A percentile compares a stretch with the other conserved stretches of the same genome.
phyloP scores from a whole-genome alignment of 2,797 vertebrate genomes.

The Jordanella pulchra region DNA sequence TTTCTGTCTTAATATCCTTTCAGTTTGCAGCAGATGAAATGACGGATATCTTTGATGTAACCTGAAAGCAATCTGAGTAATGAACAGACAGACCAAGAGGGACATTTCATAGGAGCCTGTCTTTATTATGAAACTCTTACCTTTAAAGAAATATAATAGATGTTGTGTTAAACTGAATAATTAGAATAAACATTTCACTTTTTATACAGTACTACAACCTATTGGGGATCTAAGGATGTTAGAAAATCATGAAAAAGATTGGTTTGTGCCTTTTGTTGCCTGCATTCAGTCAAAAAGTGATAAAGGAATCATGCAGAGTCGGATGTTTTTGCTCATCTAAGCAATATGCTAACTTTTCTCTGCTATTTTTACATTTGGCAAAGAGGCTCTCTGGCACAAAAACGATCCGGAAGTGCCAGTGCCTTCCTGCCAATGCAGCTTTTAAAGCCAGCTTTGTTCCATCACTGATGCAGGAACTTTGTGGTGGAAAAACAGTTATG shows the following conservation, averaged over 20 bases:
- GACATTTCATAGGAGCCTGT: slow-evolving; percentile 7
- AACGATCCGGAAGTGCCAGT: slow-evolving; percentile 42
- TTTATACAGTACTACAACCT: background rate
- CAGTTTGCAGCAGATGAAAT: slow-evolving; percentile 26
- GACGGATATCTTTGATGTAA: slow-evolving; percentile 51
- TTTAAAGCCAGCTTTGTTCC: slow-evolving; percentile 49
- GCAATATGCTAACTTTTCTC: slow-evolving; percentile 45
- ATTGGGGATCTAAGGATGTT: background rate
- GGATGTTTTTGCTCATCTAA: slow-evolving; percentile 45
- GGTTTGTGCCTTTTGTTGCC: background rate
- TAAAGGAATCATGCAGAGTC: slow-evolving; percentile 37
- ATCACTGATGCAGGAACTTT: slow-evolving; percentile 61
- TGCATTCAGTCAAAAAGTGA: background rate
- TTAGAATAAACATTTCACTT: background rate
- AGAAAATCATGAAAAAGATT: background rate
- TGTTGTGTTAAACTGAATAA: background rate
- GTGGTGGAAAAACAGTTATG: slow-evolving; percentile 48
- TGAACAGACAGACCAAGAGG: slow-evolving; percentile 19
- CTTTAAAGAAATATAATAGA: background rate
- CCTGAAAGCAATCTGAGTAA: slow-evolving; percentile 22
- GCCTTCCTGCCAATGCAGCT: slow-evolving; percentile 51
- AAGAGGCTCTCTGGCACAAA: slow-evolving; percentile 34
- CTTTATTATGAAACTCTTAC: slow-evolving; percentile 13
- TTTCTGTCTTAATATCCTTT: slow-evolving; percentile 31
- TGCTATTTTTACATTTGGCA: slow-evolving; percentile 46